Evolutionary conservation across 2,888 invertebrate species (phyloP).

Genomic region (Ischnus inquisitorius): DNA sequence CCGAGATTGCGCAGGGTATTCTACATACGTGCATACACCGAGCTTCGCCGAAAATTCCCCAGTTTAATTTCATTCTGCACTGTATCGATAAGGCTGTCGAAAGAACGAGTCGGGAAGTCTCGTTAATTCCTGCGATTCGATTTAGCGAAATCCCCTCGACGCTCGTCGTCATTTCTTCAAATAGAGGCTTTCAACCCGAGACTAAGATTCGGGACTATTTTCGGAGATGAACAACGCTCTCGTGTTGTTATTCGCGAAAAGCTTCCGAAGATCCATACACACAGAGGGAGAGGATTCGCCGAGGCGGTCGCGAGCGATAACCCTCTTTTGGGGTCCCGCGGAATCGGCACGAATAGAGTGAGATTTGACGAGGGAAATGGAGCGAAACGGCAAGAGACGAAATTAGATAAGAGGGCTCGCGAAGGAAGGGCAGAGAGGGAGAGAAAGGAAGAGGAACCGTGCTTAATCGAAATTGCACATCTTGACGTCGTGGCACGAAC

Average conservation of each 20-base stretch:
- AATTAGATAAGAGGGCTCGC: neutral
- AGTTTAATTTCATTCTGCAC: neutral
- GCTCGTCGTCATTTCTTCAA: constrained; percentile 11
- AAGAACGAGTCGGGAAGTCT: neutral
- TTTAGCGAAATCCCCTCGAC: neutral
- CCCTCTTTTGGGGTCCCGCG: neutral
- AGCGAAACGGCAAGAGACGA: neutral
- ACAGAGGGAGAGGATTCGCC: neutral
- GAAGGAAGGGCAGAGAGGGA: neutral
- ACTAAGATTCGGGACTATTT: constrained; percentile 15
- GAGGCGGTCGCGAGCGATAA: constrained; percentile 5
- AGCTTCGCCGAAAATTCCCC: constrained; percentile 22
- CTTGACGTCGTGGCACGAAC: constrained; percentile 42
- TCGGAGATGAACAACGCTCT: constrained; percentile 15
- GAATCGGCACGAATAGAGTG: neutral
- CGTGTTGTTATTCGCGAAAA: constrained; percentile 27
- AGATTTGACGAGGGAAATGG: constrained; percentile 17
- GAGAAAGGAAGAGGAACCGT: neutral
- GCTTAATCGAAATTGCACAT: constrained; percentile 55
- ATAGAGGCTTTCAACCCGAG: constrained; percentile 19
- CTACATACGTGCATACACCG: neutral
- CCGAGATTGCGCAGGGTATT: neutral
- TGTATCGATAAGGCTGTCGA: constrained; percentile 13
- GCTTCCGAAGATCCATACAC: neutral
- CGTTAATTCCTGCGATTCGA: neutral